Percentiles rank a stretch among this genome's conserved stretches.
phyloP scores from a whole-genome alignment of 2,797 vertebrate species.

The Echiichthys vipera region DNA sequence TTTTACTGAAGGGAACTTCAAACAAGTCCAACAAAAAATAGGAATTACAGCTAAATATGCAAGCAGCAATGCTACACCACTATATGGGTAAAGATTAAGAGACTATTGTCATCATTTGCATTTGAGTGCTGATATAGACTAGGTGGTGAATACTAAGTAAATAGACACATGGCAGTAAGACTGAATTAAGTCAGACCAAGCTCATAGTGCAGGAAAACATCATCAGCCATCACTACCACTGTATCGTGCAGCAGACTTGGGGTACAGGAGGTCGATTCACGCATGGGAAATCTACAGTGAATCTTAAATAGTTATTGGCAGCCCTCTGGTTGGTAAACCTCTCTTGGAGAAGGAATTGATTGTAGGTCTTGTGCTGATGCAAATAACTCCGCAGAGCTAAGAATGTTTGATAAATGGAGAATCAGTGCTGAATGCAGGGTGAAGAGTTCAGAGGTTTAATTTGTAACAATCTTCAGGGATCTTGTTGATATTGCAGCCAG shows the following conservation, averaged over 20 bases:
- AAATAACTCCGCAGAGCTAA: slow-evolving; percentile 63
- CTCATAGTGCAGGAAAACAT: slow-evolving; percentile 24
- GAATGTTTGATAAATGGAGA: slow-evolving; percentile 76
- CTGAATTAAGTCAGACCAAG: background rate
- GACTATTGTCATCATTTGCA: background rate
- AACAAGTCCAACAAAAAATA: background rate
- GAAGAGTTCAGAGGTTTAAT: slow-evolving; percentile 75
- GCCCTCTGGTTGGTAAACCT: slow-evolving; percentile 67
- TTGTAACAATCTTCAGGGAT: slow-evolving; percentile 39
- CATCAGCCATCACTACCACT: slow-evolving; percentile 11
- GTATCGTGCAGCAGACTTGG: slow-evolving; percentile 22
- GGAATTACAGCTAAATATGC: background rate
- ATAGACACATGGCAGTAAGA: background rate
- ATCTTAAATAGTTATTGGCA: slow-evolving; percentile 74
- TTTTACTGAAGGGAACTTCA: background rate
- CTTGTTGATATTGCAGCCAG: slow-evolving; percentile 33
- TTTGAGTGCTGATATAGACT: background rate
- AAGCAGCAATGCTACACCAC: background rate
- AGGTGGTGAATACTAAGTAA: slow-evolving; percentile 11
- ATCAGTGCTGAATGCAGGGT: slow-evolving; percentile 50
- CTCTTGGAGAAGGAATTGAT: slow-evolving; percentile 67
- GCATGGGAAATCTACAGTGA: slow-evolving; percentile 62
- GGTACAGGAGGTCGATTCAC: slow-evolving; percentile 40
- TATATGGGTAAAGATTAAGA: background rate
- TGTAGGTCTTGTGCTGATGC: slow-evolving; percentile 62